These are phyloP conservation scores for Andricus curvator DNA, from an alignment of 2,888 invertebrate species.

Conservation along the genomic window DNA sequence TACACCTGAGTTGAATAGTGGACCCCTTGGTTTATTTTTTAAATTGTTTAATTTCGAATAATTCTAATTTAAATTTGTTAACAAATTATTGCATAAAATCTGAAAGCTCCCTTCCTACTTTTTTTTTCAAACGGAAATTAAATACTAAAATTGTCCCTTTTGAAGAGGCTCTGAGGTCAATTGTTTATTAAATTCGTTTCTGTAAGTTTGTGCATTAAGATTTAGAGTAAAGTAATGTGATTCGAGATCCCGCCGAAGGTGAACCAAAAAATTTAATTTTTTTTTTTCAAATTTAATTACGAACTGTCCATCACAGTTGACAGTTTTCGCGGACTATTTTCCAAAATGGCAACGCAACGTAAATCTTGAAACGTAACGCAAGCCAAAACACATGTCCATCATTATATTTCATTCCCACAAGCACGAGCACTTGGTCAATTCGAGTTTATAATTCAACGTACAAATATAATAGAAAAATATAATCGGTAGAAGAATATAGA, in stretches of 20 bases:
- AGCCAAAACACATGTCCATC: conserved; percentile 50
- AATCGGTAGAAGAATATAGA: conserved; percentile 78
- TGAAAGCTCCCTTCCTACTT: background rate
- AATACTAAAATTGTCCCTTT: background rate
- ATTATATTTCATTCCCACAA: conserved; percentile 60
- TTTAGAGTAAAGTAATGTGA: conserved; percentile 1
- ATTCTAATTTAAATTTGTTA: too few species aligned
- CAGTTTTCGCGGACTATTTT: background rate
- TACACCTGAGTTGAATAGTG: too few species aligned
- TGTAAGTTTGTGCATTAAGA: conserved; percentile 10
- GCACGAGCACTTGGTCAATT: conserved; percentile 70
- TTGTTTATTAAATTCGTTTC: conserved; percentile 23
- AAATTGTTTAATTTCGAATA: too few species aligned
- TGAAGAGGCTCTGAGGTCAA: background rate
- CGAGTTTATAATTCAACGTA: conserved; percentile 77
- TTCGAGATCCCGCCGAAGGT: background rate
- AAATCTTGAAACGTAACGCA: conserved; percentile 55
- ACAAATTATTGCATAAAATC: background rate
- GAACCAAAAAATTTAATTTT: background rate
- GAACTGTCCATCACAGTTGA: conserved; percentile 1
- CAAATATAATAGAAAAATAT: conserved; percentile 79
- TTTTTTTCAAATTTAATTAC: background rate
- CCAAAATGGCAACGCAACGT: conserved; percentile 51
- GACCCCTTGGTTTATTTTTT: too few species aligned
- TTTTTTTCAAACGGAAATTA: background rate